Evolutionary conservation across 2,888 invertebrate genomes (phyloP).

Genomic region (Agapostemon virescens): DNA sequence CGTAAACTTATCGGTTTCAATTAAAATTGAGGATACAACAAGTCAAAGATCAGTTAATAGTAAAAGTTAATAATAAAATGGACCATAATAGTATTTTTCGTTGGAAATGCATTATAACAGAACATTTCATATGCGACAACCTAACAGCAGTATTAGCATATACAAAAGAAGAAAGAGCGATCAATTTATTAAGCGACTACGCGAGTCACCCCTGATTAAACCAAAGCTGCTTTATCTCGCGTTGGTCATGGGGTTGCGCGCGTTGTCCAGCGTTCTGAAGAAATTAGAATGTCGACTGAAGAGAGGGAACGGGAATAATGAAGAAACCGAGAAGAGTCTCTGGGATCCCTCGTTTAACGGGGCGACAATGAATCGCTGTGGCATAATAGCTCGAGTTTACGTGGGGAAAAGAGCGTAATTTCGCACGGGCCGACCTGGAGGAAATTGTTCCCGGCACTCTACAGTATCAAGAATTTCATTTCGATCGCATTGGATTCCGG

Average conservation of each 20-base stretch:
- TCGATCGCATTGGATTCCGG: not conserved
- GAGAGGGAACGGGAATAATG: conserved; percentile 10
- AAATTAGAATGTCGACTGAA: not conserved
- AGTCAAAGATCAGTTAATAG: no score
- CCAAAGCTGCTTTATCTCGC: not conserved
- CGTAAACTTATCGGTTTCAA: no score
- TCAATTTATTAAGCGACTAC: not conserved
- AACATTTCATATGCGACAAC: no score
- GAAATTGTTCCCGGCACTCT: conserved; percentile 12
- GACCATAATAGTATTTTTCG: no score
- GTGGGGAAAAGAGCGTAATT: conserved; percentile 41
- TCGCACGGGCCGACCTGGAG: not conserved
- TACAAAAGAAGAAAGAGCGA: no score
- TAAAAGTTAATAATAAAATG: no score
- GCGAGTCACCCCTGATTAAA: not conserved
- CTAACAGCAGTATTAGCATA: no score
- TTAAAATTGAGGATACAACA: no score
- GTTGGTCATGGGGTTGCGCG: not conserved
- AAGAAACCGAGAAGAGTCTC: conserved; percentile 1
- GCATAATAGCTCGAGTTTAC: conserved; percentile 47
- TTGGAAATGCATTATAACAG: no score
- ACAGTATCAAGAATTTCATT: conserved; percentile 19
- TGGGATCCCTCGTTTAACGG: conserved; percentile 27
- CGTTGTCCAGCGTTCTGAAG: not conserved
- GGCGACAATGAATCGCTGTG: conserved; percentile 41